Evolutionary conservation across 53 echinoderm and acorn worm genomes (phyloP).

Genomic region (Hippasteria phrygiana): DNA sequence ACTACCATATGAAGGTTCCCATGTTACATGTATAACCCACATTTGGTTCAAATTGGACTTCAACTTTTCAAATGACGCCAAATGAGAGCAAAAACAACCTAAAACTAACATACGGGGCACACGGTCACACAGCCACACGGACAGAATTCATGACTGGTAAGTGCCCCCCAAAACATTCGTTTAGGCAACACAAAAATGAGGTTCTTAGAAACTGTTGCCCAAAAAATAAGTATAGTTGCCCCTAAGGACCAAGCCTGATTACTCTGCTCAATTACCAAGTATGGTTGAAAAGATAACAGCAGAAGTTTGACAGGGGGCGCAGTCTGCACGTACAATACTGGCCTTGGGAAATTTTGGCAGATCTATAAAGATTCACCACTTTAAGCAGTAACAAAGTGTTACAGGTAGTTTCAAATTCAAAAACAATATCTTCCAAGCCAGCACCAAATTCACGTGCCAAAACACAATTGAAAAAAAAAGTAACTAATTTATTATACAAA

Average conservation of each 20-base stretch:
- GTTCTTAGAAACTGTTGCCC: not conserved
- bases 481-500: not conserved
- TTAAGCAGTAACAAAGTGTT: not conserved
- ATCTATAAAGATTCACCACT: not conserved
- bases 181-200: too few relatives aligned
- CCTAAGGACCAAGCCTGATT: too few relatives aligned
- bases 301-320: not conserved
- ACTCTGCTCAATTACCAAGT: not conserved
- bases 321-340: not conserved
- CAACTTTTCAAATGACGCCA: too few relatives aligned
- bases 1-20: too few relatives aligned
- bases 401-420: not conserved
- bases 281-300: not conserved
- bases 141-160: too few relatives aligned
- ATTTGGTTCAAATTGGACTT: too few relatives aligned
- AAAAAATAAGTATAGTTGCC: too few relatives aligned
- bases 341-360: not conserved
- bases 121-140: too few relatives aligned
- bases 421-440: not conserved
- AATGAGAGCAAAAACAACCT: too few relatives aligned
- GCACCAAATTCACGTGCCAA: constrained; percentile 4
- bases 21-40: too few relatives aligned
- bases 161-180: too few relatives aligned
- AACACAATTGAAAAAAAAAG: not conserved
- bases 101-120: too few relatives aligned